Conservation (phyloP, 2,888 invertebrate species). For the Latrodectus hesperus region DNA sequence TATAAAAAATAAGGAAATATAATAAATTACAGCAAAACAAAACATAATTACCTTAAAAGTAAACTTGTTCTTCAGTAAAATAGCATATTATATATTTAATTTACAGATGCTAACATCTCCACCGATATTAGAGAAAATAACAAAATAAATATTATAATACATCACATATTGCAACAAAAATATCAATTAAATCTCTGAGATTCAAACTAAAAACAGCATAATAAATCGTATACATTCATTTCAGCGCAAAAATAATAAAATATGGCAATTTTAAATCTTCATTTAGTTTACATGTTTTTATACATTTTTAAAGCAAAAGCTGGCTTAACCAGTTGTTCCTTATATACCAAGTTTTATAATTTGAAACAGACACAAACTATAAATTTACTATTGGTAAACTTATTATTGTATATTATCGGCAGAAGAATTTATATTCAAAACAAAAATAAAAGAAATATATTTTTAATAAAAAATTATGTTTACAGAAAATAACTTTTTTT, state of each 20-base stretch:
- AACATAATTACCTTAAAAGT: no score
- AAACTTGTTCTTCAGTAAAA: no score
- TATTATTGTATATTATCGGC: background rate
- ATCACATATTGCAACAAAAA: constrained; percentile 31
- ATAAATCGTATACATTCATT: constrained; percentile 23
- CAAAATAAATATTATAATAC: constrained; percentile 9
- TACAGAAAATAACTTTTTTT: no score
- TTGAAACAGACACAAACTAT: background rate
- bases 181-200: constrained; percentile 32
- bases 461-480: no score
- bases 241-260: constrained; percentile 34
- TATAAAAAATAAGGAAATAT: background rate
- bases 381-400: background rate
- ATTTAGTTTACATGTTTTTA: constrained; percentile 11
- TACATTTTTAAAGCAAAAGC: constrained; percentile 20
- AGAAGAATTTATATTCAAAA: background rate
- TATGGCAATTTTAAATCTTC: constrained; percentile 48
- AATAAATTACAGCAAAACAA: no score
- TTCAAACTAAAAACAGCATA: constrained; percentile 20
- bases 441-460: no score
- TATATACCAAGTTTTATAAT: constrained; percentile 4
- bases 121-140: constrained; percentile 1
- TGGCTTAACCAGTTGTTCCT: constrained; percentile 26
- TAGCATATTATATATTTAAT: no score
- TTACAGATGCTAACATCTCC: background rate